Evolutionary conservation across 1,140 invertebrate species (phyloP), one percentile per base, ranked within the genome.

Genomic region (Drosophila orena): DNA sequence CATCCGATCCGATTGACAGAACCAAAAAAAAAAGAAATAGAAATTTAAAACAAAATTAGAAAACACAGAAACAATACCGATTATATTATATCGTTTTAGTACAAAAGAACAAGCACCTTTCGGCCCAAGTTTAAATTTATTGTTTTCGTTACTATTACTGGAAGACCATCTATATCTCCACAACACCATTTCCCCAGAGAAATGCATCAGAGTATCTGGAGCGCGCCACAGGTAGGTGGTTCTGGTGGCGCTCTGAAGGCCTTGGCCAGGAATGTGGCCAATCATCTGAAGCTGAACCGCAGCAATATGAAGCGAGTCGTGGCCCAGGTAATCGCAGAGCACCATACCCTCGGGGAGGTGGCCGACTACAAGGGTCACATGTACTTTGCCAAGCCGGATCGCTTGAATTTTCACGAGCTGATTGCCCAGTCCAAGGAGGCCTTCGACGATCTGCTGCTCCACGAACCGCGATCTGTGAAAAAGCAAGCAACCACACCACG

Each of bases 351-450:
- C 2, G 75, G 75, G 15, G 60, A 83, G 40, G 71, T 86, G 24
- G 79, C 62, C 12, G 79, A 88, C 35, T 76, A 79, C 52, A 83
- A 83, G 43, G 83, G 83, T 0, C 79, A 79, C 27, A 76, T 83
- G 79, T 86, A 89, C 44, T 86, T 69, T n/a, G 61, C 70, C 30
- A 79, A 72, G 38, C 83, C 83, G 6, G 75, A 86, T 11, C 75
- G 75, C 3, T 37, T 86, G 2, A 72, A 86, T 20, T 54, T 86
- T 38, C 44, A 68, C 8, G 24, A 88, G 1, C 66, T 83, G 22
- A 62, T 86, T 12, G 56, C 75, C 4, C 70, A 86, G 24, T 81
- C 83, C n/a, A 86, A 86, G 52, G 83, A 88, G 50, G 83, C 79
- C 1, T 65, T 86, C 24, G 83, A 86, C 6, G 84, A 83, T 4